These are phyloP conservation scores for Myotis pilosus DNA, from an alignment of 2,797 vertebrate species.

Conservation along the genomic window DNA sequence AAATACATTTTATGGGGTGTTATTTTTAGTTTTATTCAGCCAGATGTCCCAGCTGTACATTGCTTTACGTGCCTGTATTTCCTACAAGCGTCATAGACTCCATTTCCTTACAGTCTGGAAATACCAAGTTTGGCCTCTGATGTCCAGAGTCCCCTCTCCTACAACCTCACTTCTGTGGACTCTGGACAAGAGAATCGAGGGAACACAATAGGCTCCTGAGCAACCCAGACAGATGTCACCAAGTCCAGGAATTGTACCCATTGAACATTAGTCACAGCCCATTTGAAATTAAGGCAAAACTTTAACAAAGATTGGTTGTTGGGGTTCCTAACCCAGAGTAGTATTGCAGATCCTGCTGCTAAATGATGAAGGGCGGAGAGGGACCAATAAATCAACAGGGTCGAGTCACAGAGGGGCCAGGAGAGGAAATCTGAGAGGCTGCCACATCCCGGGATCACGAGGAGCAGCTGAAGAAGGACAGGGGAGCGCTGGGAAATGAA, in stretches of 20 bases:
- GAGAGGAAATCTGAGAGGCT: background rate
- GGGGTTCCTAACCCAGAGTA: background rate
- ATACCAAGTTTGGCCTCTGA: background rate
- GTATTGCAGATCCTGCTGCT: background rate
- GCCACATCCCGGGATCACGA: background rate
- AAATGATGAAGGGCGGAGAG: background rate
- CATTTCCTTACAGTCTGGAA: background rate
- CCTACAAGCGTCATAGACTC: background rate
- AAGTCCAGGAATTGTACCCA: too few species aligned
- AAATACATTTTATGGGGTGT: constrained; percentile 63
- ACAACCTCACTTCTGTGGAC: background rate
- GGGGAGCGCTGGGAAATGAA: background rate
- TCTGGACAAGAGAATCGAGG: background rate
- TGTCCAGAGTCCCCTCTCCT: background rate
- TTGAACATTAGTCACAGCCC: background rate
- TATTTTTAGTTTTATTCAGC: constrained; percentile 64
- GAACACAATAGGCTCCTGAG: background rate
- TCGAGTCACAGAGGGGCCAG: background rate
- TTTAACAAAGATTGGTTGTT: background rate
- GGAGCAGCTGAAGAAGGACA: background rate
- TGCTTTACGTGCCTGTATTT: background rate
- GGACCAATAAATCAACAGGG: constrained; percentile 1
- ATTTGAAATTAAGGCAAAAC: background rate
- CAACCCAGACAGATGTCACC: background rate
- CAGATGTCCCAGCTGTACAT: constrained; percentile 63